A percentile compares a stretch with the other conserved stretches of the same genome.
Evolutionary conservation across 1,140 invertebrate species (phyloP).

Genomic region (Thaumatotibia leucotreta): DNA sequence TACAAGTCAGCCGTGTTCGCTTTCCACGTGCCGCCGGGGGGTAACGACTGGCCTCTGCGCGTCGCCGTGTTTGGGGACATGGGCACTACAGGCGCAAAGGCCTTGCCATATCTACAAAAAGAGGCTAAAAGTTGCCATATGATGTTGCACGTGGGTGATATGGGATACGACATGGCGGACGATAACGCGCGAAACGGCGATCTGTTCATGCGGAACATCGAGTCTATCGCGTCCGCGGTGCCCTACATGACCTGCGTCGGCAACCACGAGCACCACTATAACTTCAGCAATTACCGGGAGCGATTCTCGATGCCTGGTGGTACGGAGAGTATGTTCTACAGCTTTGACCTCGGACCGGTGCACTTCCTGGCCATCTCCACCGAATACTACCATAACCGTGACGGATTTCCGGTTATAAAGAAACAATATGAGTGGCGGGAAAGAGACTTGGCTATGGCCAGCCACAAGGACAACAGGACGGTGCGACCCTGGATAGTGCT

Average conservation of each 20-base stretch:
- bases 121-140: conserved; percentile 84
- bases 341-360: conserved; percentile 93
- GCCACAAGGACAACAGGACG: conserved; percentile 79
- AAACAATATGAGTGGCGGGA: conserved; percentile 94
- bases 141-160: conserved; percentile 92
- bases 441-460: conserved; percentile 85
- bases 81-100: conserved; percentile 91
- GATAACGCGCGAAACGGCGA: conserved; percentile 88
- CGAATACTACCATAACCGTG: conserved; percentile 94
- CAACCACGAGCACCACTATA: conserved; percentile 93
- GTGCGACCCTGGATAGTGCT: conserved; percentile 94
- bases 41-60: conserved; percentile 85
- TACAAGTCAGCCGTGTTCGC: conserved; percentile 89
- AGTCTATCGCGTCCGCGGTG: conserved; percentile 89
- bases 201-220: conserved; percentile 93
- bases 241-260: conserved; percentile 96
- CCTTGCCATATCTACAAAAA: conserved; percentile 83
- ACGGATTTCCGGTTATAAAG: conserved; percentile 88
- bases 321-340: conserved; percentile 89
- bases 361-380: conserved; percentile 96
- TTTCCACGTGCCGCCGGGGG: conserved; percentile 82
- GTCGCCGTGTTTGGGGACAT: conserved; percentile 94
- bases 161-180: too few relatives aligned
- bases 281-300: conserved; percentile 90
- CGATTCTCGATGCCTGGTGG: too few relatives aligned